Evolutionary conservation across 2,113 vertebrate genomes (phyloP), one percentile per base, ranked within the genome.

Genomic region (Lathamus discolor): DNA sequence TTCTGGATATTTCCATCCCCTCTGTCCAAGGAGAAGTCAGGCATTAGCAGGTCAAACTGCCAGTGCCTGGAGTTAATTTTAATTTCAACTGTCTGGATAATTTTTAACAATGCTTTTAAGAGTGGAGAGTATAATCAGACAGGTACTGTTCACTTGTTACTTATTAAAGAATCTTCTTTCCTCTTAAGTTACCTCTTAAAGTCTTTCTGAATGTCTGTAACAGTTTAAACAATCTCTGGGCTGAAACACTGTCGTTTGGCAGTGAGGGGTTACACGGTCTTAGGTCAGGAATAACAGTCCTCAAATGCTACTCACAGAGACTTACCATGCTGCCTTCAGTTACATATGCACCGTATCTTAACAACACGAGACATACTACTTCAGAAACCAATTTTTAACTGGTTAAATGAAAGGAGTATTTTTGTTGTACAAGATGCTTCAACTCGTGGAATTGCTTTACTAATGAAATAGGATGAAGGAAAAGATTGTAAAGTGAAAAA

Each of bases 291-390:
- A 23, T 3, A 44, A 44, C 24, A 57, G 23, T 63, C n/a, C 17
- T 49, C 5, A 2, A 6, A 7, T 7, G 29, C 25, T 83, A 22
- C 22, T 83, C 18, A 25, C 39, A 8, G 57, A 55, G 35, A 12
- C 4, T 9, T 22, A 18, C 25, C 25, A 2, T 27, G 11, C 13
- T 74, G 11, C 25, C 23, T 48, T 61, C 35, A 15, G 41, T 61
- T 25, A 8, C 13, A 3, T 3, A 2, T 11, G 11, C 28, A 49
- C 6, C 0, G 0, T 55, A 17, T 51, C 33, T 79, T 66, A 37
- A 11, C 9, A 13, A 6, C 22, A 31, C 0, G 0, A 49, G 67
- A 46, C n/a, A 13, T 17, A 5, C 16, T 52, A 11, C 22, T 43
- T 67, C 35, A 43, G 80, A 73, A 43, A 6, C 1, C 20, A 13